Conservation (phyloP, 1,140 invertebrate species). For the Drosophila sulfurigaster region DNA sequence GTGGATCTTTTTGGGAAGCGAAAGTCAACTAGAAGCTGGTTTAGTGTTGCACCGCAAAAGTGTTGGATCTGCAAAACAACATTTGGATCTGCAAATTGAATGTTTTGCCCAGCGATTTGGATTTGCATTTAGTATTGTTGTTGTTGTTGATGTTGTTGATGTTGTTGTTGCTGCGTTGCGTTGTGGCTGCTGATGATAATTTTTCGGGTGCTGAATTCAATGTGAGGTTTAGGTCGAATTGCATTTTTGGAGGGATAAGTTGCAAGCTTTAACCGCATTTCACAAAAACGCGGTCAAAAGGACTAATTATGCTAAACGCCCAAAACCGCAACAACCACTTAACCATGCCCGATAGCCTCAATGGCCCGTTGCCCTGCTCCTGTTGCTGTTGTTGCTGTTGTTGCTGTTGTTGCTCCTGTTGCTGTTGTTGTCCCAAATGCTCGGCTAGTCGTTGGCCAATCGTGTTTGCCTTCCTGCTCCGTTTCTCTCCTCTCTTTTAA, state of each 20-base stretch:
- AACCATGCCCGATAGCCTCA: constrained; percentile 51
- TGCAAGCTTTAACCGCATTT: constrained; percentile 64
- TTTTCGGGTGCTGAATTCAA: background rate
- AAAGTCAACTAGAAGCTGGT: too few species aligned
- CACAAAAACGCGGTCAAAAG: constrained; percentile 69
- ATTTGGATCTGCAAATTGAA: constrained; percentile 8
- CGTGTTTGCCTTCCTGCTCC: constrained; percentile 14
- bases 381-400: too few species aligned
- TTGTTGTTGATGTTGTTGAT: background rate
- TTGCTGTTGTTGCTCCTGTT: too few species aligned
- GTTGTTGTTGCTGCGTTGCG: too few species aligned
- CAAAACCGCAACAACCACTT: constrained; percentile 76
- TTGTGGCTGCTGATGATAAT: constrained; percentile 5
- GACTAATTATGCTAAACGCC: constrained; percentile 80
- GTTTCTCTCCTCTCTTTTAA: background rate
- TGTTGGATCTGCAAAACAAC: background rate
- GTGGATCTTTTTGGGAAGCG: background rate
- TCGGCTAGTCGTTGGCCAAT: background rate
- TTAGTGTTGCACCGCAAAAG: background rate
- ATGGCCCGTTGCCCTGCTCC: background rate
- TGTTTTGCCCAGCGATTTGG: constrained; percentile 10
- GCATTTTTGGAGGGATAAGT: constrained; percentile 19
- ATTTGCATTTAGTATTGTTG: background rate
- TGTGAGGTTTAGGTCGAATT: constrained; percentile 17
- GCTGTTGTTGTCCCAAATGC: too few species aligned